phyloP scores from a whole-genome alignment of 2,888 invertebrate species.

The Cephonodes hylas region DNA sequence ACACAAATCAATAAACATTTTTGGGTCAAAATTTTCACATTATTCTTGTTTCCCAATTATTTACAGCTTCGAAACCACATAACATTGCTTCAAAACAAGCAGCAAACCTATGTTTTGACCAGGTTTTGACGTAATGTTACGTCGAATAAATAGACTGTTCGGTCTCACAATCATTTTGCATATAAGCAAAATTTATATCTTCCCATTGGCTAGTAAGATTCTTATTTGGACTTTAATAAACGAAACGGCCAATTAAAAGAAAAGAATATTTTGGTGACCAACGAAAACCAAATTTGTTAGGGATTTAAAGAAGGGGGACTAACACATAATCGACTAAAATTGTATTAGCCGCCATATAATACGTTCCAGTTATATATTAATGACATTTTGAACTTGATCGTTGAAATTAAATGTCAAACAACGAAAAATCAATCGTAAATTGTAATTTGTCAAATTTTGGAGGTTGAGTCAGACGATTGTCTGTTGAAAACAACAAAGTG shows the following conservation, averaged over 20 bases:
- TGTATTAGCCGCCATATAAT: neutral
- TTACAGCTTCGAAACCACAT: constrained; percentile 22
- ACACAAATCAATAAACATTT: constrained; percentile 22
- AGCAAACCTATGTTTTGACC: constrained; percentile 56
- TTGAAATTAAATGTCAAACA: neutral
- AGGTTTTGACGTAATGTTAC: constrained; percentile 41
- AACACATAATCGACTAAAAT: neutral
- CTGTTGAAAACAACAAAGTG: neutral
- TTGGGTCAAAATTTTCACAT: constrained; percentile 18
- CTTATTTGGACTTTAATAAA: neutral
- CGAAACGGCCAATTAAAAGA: neutral
- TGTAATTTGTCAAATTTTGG: too few species aligned
- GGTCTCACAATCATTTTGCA: neutral
- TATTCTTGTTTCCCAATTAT: constrained; percentile 26
- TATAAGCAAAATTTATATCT: neutral
- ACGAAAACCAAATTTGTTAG: neutral
- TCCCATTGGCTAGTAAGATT: neutral
- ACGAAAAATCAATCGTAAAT: too few species aligned
- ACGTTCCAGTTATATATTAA: neutral
- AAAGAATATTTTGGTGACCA: too few species aligned
- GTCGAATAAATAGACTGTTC: neutral
- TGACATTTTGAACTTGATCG: neutral
- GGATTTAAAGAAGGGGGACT: neutral
- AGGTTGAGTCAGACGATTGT: constrained; percentile 9
- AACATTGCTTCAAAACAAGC: constrained; percentile 54